phyloP scores from a whole-genome alignment of 1,140 invertebrate species.

The Lasioglossum albipes region DNA sequence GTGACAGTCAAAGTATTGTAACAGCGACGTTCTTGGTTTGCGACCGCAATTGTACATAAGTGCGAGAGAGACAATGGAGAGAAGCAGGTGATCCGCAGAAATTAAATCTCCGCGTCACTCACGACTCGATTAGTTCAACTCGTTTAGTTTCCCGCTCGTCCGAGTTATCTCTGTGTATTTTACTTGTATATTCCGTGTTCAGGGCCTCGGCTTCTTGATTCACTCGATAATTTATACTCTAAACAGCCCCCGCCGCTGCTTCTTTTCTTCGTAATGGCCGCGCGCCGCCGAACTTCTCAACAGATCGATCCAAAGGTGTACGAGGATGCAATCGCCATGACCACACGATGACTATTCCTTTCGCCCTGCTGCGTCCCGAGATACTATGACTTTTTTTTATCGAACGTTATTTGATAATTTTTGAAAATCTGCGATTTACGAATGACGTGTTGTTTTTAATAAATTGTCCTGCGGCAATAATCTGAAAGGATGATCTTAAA shows the following conservation, averaged over 20 bases:
- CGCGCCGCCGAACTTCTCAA: background rate
- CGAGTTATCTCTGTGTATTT: slow-evolving; percentile 15
- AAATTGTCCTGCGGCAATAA: no score
- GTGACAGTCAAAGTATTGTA: background rate
- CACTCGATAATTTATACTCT: slow-evolving; percentile 63
- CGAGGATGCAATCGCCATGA: slow-evolving; percentile 16
- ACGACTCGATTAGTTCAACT: background rate
- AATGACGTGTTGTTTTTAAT: no score
- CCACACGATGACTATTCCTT: slow-evolving; percentile 4
- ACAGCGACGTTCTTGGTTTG: background rate
- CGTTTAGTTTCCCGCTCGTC: background rate
- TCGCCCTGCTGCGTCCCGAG: background rate
- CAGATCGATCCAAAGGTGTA: slow-evolving; percentile 31
- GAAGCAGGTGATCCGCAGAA: slow-evolving; percentile 18
- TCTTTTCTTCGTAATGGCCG: slow-evolving; percentile 6
- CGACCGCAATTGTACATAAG: slow-evolving; percentile 25
- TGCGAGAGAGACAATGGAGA: slow-evolving; percentile 1
- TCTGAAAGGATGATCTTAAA: no score
- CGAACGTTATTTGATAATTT: no score
- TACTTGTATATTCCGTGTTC: slow-evolving; percentile 21
- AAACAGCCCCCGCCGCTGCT: slow-evolving; percentile 14
- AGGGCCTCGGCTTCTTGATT: slow-evolving; percentile 16
- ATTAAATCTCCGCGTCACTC: slow-evolving; percentile 14
- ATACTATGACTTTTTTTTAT: no score
- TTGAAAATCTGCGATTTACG: no score